Evolutionary conservation across 2,113 vertebrate species (phyloP).

Genomic region (Copsychus sechellarum): DNA sequence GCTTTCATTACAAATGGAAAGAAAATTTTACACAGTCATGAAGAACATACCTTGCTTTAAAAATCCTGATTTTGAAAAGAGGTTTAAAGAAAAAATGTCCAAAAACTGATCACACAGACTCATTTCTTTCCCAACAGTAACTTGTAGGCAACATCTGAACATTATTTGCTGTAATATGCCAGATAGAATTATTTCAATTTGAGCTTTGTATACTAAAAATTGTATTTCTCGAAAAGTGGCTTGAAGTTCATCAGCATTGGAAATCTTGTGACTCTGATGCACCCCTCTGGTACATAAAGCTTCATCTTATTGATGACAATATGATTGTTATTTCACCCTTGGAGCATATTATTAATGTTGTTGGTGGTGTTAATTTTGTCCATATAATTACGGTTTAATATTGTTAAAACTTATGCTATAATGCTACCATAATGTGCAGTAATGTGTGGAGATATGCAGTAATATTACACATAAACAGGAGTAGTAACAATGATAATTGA

Average conservation of each 20-base stretch:
- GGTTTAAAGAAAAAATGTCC: not conserved
- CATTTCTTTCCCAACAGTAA: not conserved
- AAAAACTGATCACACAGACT: not conserved
- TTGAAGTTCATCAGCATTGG: not conserved
- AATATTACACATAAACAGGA: not conserved
- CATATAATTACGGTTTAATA: not conserved
- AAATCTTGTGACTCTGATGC: not conserved
- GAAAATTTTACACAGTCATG: not conserved
- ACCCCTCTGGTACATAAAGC: not conserved
- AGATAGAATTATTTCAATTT: not conserved
- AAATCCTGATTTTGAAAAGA: not conserved
- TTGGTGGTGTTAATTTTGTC: not conserved
- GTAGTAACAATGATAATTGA: not conserved
- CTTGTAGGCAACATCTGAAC: conserved; percentile 15
- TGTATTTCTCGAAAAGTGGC: not conserved
- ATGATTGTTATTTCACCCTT: not conserved
- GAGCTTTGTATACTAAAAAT: not conserved
- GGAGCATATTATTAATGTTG: not conserved
- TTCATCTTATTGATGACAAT: not conserved
- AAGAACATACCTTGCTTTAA: not conserved
- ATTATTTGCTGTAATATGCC: not conserved
- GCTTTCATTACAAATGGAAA: not conserved
- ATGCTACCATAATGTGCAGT: not conserved
- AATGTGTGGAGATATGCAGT: not conserved
- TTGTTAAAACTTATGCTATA: not conserved